Evolutionary conservation across 2,113 vertebrate species (phyloP).

Genomic region (Brachypteracias leptosomus): DNA sequence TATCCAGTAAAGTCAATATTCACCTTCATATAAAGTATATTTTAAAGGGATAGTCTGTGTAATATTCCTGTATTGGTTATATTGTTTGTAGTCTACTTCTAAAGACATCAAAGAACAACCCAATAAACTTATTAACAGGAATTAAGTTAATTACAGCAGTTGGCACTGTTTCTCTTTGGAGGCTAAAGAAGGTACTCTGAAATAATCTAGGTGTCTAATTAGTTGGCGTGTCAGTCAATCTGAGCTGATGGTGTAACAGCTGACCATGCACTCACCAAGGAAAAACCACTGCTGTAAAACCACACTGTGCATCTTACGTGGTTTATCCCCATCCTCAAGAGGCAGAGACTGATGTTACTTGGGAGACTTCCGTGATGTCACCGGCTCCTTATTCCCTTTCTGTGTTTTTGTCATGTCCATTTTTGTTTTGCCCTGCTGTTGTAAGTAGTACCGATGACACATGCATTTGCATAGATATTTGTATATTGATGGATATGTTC

Average conservation of each 20-base stretch:
- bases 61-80: not conserved
- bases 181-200: not conserved
- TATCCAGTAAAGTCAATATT: not conserved
- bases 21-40: not conserved
- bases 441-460: not conserved
- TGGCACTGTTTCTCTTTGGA: not conserved
- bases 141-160: not conserved
- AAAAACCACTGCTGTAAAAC: not conserved
- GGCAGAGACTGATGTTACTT: not conserved
- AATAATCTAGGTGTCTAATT: not conserved
- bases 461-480: not conserved
- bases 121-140: not conserved
- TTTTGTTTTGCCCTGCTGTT: not conserved
- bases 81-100: not conserved
- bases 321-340: not conserved
- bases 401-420: not conserved
- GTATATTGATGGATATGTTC: not conserved
- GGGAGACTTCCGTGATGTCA: not conserved
- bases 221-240: not conserved
- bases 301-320: fast-evolving
- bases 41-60: not conserved
- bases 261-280: fast-evolving
- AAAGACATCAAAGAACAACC: not conserved
- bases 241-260: not conserved
- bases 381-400: not conserved